These are phyloP conservation scores for Bombus picipes DNA, from an alignment of 1,140 invertebrate species.

Conservation along the genomic window DNA sequence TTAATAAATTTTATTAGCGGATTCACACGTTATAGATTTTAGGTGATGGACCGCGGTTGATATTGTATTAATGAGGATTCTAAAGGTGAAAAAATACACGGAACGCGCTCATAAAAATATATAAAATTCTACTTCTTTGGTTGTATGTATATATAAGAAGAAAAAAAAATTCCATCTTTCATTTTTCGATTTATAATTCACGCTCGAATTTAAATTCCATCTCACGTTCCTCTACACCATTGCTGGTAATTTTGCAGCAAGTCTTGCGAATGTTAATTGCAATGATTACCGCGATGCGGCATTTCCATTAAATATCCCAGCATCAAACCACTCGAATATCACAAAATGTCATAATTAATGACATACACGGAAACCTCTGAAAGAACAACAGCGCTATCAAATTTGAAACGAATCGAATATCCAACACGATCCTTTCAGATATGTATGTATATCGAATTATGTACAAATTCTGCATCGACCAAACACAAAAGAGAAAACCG, in stretches of 20 bases:
- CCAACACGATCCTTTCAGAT: background rate
- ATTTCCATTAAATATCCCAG: background rate
- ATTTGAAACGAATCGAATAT: background rate
- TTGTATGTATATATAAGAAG: too few species aligned
- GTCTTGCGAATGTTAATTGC: background rate
- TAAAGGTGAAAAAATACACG: too few species aligned
- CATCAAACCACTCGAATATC: background rate
- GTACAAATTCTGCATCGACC: background rate
- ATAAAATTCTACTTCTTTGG: background rate
- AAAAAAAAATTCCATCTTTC: background rate
- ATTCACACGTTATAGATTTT: too few species aligned
- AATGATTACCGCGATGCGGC: background rate
- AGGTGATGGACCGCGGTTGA: too few species aligned
- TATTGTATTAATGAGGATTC: too few species aligned
- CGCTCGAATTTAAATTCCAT: background rate
- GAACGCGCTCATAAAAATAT: too few species aligned
- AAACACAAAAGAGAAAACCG: background rate
- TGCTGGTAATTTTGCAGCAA: background rate
- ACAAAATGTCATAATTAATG: constrained; percentile 9
- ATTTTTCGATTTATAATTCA: background rate
- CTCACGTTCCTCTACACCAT: background rate
- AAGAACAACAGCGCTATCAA: background rate
- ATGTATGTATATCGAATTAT: background rate
- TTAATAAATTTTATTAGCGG: too few species aligned
- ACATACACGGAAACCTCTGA: background rate